phyloP scores from a whole-genome alignment of 2,888 invertebrate genomes.

The Leucoptera coffeella region DNA sequence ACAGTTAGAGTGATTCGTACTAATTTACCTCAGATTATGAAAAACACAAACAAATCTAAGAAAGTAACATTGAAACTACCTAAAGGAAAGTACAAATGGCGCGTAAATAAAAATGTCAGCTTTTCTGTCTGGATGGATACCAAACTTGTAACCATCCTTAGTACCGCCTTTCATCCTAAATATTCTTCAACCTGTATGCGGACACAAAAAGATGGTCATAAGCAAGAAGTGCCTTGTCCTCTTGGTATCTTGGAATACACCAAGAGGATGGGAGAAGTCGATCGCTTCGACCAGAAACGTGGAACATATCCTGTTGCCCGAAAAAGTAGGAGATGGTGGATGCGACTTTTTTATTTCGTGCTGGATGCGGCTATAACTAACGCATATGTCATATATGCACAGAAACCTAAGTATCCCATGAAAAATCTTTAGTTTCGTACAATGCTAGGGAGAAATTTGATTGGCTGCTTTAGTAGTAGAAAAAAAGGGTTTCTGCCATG shows the following conservation, averaged over 20 bases:
- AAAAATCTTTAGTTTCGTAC: constrained; percentile 4
- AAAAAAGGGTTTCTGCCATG: constrained; percentile 1
- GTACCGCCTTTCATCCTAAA: constrained; percentile 6
- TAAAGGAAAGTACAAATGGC: constrained; percentile 7
- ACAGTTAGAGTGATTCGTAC: constrained; percentile 3
- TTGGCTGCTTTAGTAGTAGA: constrained; percentile 5
- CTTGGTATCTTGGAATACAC: constrained; percentile 8
- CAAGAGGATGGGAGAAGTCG: constrained; percentile 11
- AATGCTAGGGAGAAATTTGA: constrained; percentile 3
- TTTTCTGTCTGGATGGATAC: constrained; percentile 6
- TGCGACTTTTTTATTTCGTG: constrained; percentile 7
- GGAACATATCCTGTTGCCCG: constrained; percentile 6
- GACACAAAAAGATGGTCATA: constrained; percentile 8
- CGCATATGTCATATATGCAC: constrained; percentile 6
- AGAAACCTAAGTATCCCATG: constrained; percentile 1
- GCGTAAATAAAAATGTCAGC: constrained; percentile 6
- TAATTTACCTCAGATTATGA: constrained; percentile 5
- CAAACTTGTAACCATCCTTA: constrained; percentile 5
- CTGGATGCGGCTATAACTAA: constrained; percentile 7
- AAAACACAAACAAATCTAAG: constrained; percentile 5
- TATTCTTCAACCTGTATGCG: constrained; percentile 5
- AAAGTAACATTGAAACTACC: constrained; percentile 4
- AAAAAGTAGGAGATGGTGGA: constrained; percentile 6
- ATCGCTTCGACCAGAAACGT: constrained; percentile 8
- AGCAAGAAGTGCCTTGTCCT: constrained; percentile 6